Evolutionary conservation across 1,140 invertebrate species (phyloP).

Genomic region (Xylocopa sonorina): DNA sequence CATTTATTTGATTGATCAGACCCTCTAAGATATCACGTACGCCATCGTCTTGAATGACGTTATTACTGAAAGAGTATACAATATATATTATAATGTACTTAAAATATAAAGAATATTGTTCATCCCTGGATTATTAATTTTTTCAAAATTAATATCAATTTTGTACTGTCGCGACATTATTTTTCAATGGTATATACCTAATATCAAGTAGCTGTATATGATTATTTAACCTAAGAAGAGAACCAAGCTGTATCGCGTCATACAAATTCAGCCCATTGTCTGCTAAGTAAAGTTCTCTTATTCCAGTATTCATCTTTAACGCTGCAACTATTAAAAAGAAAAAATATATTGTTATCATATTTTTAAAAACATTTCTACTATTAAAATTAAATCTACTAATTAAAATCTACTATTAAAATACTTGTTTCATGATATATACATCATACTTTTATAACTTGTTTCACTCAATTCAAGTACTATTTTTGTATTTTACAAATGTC

Average conservation of each 20-base stretch:
- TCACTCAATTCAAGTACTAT: neutral
- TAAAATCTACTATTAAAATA: neutral
- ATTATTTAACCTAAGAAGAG: constrained; percentile 86
- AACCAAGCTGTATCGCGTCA: constrained; percentile 90
- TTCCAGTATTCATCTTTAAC: constrained; percentile 89
- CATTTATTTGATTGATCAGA: constrained; percentile 85
- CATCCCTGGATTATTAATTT: too few relatives aligned
- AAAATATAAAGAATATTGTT: constrained; percentile 15
- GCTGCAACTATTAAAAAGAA: constrained; percentile 85
- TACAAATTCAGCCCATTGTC: constrained; percentile 89
- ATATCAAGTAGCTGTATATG: constrained; percentile 90
- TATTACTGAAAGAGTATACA: constrained; percentile 84
- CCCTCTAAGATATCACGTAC: constrained; percentile 88
- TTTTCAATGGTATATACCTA: constrained; percentile 77
- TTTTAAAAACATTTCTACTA: neutral
- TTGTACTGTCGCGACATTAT: neutral
- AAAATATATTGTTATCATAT: neutral
- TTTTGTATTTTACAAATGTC: neutral
- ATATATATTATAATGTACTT: constrained; percentile 6
- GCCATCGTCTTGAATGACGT: constrained; percentile 89
- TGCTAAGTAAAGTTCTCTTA: constrained; percentile 91
- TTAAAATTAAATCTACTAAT: neutral
- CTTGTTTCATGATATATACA: neutral
- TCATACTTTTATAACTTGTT: neutral
- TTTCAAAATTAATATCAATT: neutral